Percentiles rank a stretch among this genome's conserved stretches.
These are phyloP conservation scores for Xestia sexstrigata DNA, from an alignment of 2,888 invertebrate species.

Conservation along the genomic window DNA sequence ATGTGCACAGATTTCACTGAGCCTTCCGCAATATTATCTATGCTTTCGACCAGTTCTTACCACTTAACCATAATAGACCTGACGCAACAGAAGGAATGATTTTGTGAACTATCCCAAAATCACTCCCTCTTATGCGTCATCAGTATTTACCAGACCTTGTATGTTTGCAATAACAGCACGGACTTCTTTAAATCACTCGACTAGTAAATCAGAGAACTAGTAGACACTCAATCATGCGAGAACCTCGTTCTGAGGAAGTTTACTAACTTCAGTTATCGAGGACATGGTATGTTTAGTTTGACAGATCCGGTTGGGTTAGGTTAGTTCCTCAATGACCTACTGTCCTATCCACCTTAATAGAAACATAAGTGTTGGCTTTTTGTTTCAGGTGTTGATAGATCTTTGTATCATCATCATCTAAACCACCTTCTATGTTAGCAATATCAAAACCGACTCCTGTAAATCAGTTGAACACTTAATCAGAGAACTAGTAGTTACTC, in stretches of 20 bases:
- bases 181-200: slow-evolving; percentile 20
- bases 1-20: neutral
- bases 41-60: neutral
- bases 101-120: neutral
- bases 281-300: slow-evolving; percentile 19
- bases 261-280: slow-evolving; percentile 34
- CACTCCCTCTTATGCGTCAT: neutral
- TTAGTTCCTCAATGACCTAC: slow-evolving; percentile 12
- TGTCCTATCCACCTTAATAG: neutral
- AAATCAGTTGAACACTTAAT: slow-evolving; percentile 27
- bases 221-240: neutral
- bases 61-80: neutral
- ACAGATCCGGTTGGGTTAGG: slow-evolving; percentile 25
- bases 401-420: neutral
- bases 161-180: slow-evolving; percentile 20
- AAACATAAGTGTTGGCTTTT: neutral
- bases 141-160: slow-evolving; percentile 9
- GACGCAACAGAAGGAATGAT: neutral
- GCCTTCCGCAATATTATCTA: neutral
- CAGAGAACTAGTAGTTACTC: slow-evolving; percentile 6
- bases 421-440: slow-evolving; percentile 9
- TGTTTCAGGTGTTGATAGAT: neutral
- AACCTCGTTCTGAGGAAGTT: slow-evolving; percentile 45
- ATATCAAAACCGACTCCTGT: slow-evolving; percentile 10
- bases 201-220: slow-evolving; percentile 26